Evolutionary conservation across 2,113 vertebrate genomes (phyloP).

Genomic region (Lutjanus erythropterus): DNA sequence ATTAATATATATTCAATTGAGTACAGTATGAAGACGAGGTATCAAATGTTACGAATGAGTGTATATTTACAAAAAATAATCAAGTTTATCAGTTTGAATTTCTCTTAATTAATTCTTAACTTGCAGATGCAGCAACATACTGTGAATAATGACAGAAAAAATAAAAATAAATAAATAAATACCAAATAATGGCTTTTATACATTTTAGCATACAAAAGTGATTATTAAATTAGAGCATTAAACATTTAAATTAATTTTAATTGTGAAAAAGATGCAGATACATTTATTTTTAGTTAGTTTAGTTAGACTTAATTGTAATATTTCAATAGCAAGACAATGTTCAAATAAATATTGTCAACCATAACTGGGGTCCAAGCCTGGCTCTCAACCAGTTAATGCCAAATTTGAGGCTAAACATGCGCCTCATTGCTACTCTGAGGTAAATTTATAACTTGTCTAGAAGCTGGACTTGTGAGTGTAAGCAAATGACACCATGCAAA

Average conservation of each 20-base stretch:
- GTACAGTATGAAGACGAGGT: too few relatives aligned
- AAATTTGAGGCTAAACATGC: constrained; percentile 21
- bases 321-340: not conserved
- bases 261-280: not conserved
- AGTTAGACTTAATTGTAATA: not conserved
- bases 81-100: too few relatives aligned
- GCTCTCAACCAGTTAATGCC: not conserved
- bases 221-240: not conserved
- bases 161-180: too few relatives aligned
- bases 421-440: constrained; percentile 29
- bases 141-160: too few relatives aligned
- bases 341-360: not conserved
- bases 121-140: too few relatives aligned
- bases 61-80: too few relatives aligned
- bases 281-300: not conserved
- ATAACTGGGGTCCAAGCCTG: not conserved
- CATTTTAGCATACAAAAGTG: not conserved
- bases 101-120: too few relatives aligned
- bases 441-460: constrained; percentile 50
- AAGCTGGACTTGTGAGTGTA: constrained; percentile 68
- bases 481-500: constrained; percentile 76
- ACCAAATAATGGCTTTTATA: not conserved
- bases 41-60: too few relatives aligned
- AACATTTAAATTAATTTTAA: not conserved
- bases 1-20: too few relatives aligned